Evolutionary conservation across 2,888 invertebrate species (phyloP), one percentile per base, ranked within the genome.

Genomic region (Caenorhabditis auriculariae): DNA sequence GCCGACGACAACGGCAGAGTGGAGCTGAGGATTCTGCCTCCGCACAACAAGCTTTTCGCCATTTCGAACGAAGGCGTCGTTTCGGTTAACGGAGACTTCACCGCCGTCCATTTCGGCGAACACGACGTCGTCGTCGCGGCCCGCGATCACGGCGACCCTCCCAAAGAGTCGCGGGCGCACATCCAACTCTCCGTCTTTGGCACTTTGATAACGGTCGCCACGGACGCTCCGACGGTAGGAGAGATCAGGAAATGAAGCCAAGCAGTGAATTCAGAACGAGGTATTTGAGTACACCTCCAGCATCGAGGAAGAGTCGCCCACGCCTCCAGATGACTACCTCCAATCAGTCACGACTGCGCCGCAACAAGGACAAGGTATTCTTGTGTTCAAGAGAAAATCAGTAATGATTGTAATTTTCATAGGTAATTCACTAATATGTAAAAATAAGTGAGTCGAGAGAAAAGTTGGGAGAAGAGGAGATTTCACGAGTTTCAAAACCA

Each of bases 1-100:
- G 92, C 93, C 78, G 94, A 93, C 1, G 93, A 91, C 72, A 96
- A 96, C 82, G 93, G 93, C 0, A 87, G 88, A 50, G 89, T 96
- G 39, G 90, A 90, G 4, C 91, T 93, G 82, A 87, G 90, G 4
- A 80, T 84, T 26, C 67, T 81, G 49, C 75, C 75, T 3, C 78
- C 79, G 4, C 64, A 65, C 55, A 74, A 76, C 53, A 66, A 70
- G 73, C 65, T 80, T 5, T 80, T 80, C 58, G 55, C 67, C 6
- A 69, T 80, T 43, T 68, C 72, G 41, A 56, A 62, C 41, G 64
- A 70, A 12, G 80, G 80, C 9, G 65, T 72, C n/a, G 54, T 80
- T 23, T 59, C 66, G 7, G 72, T 80, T 17, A 75, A 75, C 43
- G 80, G 80, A 6, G 76, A 72, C 19, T 74, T 80, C 55, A 76